Evolutionary conservation across 2,888 invertebrate species (phyloP).

Genomic region (Catocala fraxini): DNA sequence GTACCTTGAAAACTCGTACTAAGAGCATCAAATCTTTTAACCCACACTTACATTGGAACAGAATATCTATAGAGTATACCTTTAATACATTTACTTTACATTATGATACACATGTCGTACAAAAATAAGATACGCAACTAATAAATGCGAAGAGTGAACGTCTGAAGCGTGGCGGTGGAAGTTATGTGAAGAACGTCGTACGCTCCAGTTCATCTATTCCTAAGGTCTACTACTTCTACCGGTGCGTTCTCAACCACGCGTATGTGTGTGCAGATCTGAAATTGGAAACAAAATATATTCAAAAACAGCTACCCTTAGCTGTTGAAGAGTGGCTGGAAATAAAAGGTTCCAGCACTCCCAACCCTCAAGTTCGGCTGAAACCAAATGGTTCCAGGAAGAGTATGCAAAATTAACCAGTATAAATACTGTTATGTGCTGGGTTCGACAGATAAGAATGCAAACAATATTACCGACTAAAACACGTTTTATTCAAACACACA

Average conservation of each 20-base stretch:
- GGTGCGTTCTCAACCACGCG: slow-evolving; percentile 88
- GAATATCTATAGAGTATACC: not conserved
- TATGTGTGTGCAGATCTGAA: slow-evolving; percentile 91
- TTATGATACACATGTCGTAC: slow-evolving; percentile 18
- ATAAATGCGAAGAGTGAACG: slow-evolving; percentile 46
- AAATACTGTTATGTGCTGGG: no score
- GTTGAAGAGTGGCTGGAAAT: no score
- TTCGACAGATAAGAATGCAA: no score
- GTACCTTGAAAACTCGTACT: no score
- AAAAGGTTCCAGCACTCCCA: no score
- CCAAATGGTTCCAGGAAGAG: no score
- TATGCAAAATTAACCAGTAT: no score
- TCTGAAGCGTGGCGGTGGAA: slow-evolving; percentile 35
- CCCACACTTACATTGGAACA: not conserved
- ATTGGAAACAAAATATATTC: slow-evolving; percentile 43
- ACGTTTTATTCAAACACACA: no score
- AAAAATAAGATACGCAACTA: slow-evolving; percentile 29
- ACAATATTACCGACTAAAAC: no score
- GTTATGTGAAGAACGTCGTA: slow-evolving; percentile 12
- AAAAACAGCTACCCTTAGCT: no score
- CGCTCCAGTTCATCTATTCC: slow-evolving; percentile 84
- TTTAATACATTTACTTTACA: slow-evolving; percentile 39
- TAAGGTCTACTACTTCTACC: slow-evolving; percentile 91
- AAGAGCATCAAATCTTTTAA: not conserved
- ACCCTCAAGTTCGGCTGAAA: no score